Percentiles rank a stretch among this genome's conserved stretches.
Conservation (phyloP, 1,140 invertebrate species). For the Rhopalosiphum maidis region DNA sequence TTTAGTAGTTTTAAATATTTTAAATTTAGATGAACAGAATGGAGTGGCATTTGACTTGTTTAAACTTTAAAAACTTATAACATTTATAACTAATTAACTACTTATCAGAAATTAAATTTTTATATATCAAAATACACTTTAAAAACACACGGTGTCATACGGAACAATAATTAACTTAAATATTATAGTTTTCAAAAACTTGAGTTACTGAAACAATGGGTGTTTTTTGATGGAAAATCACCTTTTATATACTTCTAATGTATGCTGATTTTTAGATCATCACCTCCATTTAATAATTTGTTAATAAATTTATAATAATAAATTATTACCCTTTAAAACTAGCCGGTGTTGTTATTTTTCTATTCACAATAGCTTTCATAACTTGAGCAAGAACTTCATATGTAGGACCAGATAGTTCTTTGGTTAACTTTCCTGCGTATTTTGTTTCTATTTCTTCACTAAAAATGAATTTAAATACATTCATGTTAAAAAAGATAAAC, state of each 20-base stretch:
- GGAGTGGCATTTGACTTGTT: too few relatives aligned
- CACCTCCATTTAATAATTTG: not conserved
- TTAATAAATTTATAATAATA: not conserved
- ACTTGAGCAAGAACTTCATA: slow-evolving; percentile 95
- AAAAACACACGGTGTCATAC: not conserved
- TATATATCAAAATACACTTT: not conserved
- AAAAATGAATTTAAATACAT: slow-evolving; percentile 55
- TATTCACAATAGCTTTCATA: slow-evolving; percentile 94
- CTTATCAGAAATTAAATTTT: not conserved
- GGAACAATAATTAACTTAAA: not conserved
- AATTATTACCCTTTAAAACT: slow-evolving; percentile 81
- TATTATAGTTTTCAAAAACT: too few relatives aligned
- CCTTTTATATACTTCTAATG: too few relatives aligned
- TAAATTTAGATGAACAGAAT: too few relatives aligned
- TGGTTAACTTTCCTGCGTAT: slow-evolving; percentile 91
- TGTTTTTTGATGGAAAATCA: not conserved
- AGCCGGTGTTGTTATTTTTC: slow-evolving; percentile 94
- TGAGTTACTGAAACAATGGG: not conserved
- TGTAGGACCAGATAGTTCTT: slow-evolving; percentile 90
- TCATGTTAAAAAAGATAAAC: not conserved
- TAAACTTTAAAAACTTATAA: too few relatives aligned
- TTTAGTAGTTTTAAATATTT: too few relatives aligned
- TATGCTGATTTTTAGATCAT: not conserved
- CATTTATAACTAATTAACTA: not conserved
- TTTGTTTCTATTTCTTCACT: slow-evolving; percentile 91